Base-by-base conservation (phyloP, 2,888 invertebrate genomes). In the Hemistola chrysoprasaria region DNA sequence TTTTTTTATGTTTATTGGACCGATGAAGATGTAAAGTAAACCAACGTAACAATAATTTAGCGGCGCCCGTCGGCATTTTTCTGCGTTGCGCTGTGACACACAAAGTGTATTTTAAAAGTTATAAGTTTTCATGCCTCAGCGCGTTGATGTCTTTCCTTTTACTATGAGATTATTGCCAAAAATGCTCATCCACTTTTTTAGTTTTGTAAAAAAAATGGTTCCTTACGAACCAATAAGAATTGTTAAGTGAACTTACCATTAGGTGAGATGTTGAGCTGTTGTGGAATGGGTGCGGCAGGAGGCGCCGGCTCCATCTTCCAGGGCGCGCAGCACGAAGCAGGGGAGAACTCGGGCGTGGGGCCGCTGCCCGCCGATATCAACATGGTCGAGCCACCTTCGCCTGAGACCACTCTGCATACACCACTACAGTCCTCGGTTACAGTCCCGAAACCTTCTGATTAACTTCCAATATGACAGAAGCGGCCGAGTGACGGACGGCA, bases 231-330 rank as follows among this genome's bases (percentile, higher is more conserved):
- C n/a, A n/a, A n/a, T n/a, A 20, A 21, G 6, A 6, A 16, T 25
- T 8, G 4, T 16, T 6, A 9, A 20, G 8, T 11, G 1, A 3
- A 61, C 81, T 78, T 66, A 87, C 88, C 86, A 47, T 85, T 88
- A 33, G 90, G 93, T 62, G 92, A 94, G 76, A 91, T 90, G 64
- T 90, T 92, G 59, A 90, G 90, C 47, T 83, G 78, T 53, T 87
- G 88, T 6, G 83, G 59, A 64, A 86, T 74, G 62, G 81, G 69
- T 47, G 87, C 90, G 31, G 83, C 91, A 56, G 88, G 90, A 55
- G 82, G 90, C 71, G 70, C 90, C 64, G 90, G 91, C 72, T 90
- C 92, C 92, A 92, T 92, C 90, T 88, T 92, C 92, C 92, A 92
- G 84, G 88, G 74, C 65, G 90, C 80, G 90, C 91, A 81, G 90